Conservation (phyloP, 2,113 vertebrate genomes). For the Callospermophilus lateralis region DNA sequence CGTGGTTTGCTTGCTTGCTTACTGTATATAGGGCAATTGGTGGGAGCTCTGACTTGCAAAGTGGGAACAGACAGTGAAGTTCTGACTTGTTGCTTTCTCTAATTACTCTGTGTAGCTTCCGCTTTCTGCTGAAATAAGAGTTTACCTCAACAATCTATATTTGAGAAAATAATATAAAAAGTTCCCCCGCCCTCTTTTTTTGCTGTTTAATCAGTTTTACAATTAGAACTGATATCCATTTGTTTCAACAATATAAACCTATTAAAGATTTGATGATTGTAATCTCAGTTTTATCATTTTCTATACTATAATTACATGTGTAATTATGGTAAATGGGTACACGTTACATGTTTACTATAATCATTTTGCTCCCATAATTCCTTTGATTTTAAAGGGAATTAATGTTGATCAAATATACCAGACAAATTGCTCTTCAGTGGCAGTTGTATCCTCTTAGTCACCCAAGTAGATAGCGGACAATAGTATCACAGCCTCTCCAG, state of each 20-base stretch:
- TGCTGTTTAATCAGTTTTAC: slow-evolving; percentile 49
- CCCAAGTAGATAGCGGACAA: neutral
- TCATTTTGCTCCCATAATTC: neutral
- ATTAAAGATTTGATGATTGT: neutral
- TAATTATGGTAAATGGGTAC: neutral
- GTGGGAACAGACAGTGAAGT: neutral
- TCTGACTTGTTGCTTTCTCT: neutral
- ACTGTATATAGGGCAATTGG: accelerated
- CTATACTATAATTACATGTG: neutral
- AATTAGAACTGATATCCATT: slow-evolving; percentile 20
- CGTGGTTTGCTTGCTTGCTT: neutral
- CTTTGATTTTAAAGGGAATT: neutral
- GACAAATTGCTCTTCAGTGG: neutral
- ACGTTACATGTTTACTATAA: neutral
- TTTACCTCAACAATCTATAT: neutral
- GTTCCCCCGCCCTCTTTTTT: neutral
- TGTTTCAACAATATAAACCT: neutral
- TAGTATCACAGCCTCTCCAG: neutral
- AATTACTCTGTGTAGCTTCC: neutral
- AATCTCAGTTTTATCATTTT: neutral
- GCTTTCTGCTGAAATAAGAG: neutral
- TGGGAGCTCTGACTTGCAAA: neutral
- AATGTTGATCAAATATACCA: slow-evolving; percentile 10
- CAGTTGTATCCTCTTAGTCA: neutral
- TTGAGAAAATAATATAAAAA: neutral